Conservation (phyloP, 1,140 invertebrate genomes). For the Hypsibius dujardini region DNA sequence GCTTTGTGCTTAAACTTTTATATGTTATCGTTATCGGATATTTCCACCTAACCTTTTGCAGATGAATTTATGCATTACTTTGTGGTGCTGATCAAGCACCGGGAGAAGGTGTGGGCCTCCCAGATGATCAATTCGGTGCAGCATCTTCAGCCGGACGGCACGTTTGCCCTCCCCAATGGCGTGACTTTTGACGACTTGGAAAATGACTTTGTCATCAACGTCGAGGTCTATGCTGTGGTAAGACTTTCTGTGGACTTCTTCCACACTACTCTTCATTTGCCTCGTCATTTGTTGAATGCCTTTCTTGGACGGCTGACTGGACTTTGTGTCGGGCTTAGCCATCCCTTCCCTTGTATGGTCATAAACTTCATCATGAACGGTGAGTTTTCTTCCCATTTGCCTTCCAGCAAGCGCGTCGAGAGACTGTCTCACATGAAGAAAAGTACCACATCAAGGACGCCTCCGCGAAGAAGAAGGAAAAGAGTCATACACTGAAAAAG, state of each 20-base stretch:
- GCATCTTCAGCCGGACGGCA: slow-evolving; percentile 10
- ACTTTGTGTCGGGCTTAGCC: not conserved
- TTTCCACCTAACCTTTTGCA: not conserved
- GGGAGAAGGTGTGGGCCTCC: not conserved
- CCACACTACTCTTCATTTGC: not conserved
- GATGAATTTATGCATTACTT: slow-evolving; percentile 12
- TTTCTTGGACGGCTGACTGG: not conserved
- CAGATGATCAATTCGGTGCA: slow-evolving; percentile 8
- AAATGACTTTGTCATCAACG: slow-evolving; percentile 8
- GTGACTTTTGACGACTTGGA: not conserved
- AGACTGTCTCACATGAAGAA: not conserved
- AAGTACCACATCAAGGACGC: slow-evolving; percentile 8
- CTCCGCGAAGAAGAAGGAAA: not conserved
- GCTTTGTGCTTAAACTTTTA: not conserved
- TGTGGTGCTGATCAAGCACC: not conserved
- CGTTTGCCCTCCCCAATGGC: not conserved
- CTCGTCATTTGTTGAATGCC: not conserved
- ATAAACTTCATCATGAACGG: not conserved
- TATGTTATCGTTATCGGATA: not conserved
- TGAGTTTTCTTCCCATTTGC: not conserved
- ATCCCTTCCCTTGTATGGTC: not conserved
- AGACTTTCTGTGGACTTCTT: not conserved
- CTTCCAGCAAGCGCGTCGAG: not conserved
- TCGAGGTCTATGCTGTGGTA: slow-evolving; percentile 13
- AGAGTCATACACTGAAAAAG: not conserved